Conservation (phyloP, 2,797 vertebrate genomes). For the Carcharodon carcharias region DNA sequence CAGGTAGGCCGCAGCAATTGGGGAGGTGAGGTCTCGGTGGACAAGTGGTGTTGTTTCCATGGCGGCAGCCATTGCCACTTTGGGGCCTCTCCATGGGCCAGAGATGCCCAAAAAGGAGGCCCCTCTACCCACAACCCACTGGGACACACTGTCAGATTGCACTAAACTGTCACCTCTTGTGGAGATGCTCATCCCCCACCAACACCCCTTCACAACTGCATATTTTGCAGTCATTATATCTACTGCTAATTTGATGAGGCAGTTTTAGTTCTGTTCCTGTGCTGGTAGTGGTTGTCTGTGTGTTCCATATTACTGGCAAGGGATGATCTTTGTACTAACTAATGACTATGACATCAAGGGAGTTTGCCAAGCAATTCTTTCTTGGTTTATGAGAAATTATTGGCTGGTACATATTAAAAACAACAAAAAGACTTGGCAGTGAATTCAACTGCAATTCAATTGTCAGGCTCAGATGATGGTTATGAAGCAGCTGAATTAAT, state of each 20-base stretch:
- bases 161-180: too few relatives aligned
- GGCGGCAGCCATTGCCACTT: too few relatives aligned
- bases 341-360: neutral
- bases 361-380: neutral
- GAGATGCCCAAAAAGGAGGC: too few relatives aligned
- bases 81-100: too few relatives aligned
- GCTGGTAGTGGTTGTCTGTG: neutral
- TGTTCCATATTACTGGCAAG: neutral
- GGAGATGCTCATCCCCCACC: too few relatives aligned
- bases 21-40: too few relatives aligned
- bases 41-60: too few relatives aligned
- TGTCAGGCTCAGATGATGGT: neutral
- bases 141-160: neutral
- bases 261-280: neutral
- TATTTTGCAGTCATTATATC: neutral
- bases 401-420: neutral
- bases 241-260: neutral
- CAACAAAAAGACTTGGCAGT: neutral
- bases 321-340: neutral
- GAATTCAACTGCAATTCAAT: neutral
- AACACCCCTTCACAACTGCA: neutral
- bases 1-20: too few relatives aligned
- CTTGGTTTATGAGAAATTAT: neutral
- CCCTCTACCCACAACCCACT: too few relatives aligned
- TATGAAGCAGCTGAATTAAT: neutral